Percentiles rank a stretch among this genome's conserved stretches.
phyloP scores from a whole-genome alignment of 2,113 vertebrate genomes.

The Heptranchias perlo region DNA sequence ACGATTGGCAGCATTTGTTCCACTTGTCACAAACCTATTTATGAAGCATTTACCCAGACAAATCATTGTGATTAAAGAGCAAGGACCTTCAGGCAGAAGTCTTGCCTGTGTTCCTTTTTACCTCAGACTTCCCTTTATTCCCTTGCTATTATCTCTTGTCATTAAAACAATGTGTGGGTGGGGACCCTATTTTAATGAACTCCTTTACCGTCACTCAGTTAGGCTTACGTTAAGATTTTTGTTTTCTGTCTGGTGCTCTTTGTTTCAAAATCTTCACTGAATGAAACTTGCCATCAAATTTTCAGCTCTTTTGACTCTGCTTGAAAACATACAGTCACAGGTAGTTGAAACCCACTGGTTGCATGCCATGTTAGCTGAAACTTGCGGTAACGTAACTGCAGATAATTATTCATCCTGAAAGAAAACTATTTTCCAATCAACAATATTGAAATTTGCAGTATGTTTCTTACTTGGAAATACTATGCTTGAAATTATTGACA shows the following conservation, averaged over 20 bases:
- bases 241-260: neutral
- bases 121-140: neutral
- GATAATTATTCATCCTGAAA: neutral
- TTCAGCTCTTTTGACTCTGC: neutral
- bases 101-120: neutral
- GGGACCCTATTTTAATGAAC: neutral
- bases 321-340: neutral
- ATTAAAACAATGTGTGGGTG: neutral
- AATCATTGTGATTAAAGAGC: neutral
- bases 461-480: neutral
- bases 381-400: neutral
- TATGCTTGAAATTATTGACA: neutral
- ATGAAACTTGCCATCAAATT: neutral
- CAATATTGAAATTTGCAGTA: neutral
- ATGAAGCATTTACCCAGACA: neutral
- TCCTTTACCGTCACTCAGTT: neutral
- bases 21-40: neutral
- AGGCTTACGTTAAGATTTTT: neutral
- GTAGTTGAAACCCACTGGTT: neutral
- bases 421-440: neutral
- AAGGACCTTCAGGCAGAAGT: neutral
- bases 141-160: neutral
- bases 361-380: neutral
- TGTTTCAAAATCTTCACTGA: neutral
- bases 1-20: neutral